Percentiles rank a stretch among this genome's conserved stretches.
phyloP scores from a whole-genome alignment of 2,113 vertebrate species.

The Pseudorasbora parva region DNA sequence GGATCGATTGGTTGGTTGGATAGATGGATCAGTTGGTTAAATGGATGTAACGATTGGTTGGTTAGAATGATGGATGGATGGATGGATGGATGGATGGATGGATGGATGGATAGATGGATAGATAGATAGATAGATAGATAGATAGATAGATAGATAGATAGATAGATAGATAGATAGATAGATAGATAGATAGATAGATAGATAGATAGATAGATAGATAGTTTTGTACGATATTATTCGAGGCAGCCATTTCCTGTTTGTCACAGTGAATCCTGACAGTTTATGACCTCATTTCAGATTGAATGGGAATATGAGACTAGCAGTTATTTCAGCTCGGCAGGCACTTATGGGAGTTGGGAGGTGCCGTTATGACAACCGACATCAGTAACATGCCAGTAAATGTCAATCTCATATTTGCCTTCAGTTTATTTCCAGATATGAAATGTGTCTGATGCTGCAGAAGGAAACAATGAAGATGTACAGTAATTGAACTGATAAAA shows the following conservation, averaged over 20 bases:
- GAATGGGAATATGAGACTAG: constrained; percentile 11
- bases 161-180: neutral
- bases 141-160: neutral
- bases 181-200: neutral
- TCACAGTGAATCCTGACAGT: neutral
- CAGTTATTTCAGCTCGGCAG: neutral
- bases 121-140: neutral
- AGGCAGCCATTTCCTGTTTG: neutral
- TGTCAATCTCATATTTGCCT: neutral
- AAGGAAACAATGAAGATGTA: neutral
- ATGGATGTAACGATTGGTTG: no score
- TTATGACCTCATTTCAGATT: constrained; percentile 1
- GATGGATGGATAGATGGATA: neutral
- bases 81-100: no score
- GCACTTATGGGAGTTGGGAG: neutral
- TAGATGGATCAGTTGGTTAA: no score
- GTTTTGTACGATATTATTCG: neutral
- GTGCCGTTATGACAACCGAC: neutral
- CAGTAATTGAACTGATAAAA: neutral
- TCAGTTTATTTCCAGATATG: neutral
- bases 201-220: neutral
- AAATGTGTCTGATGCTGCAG: neutral
- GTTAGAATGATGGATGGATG: no score
- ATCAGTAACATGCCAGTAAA: constrained; percentile 7
- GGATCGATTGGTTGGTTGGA: no score